These are phyloP conservation scores for Peromyscus attwateri DNA, from an alignment of 2,797 vertebrate genomes.

Conservation along the genomic window DNA sequence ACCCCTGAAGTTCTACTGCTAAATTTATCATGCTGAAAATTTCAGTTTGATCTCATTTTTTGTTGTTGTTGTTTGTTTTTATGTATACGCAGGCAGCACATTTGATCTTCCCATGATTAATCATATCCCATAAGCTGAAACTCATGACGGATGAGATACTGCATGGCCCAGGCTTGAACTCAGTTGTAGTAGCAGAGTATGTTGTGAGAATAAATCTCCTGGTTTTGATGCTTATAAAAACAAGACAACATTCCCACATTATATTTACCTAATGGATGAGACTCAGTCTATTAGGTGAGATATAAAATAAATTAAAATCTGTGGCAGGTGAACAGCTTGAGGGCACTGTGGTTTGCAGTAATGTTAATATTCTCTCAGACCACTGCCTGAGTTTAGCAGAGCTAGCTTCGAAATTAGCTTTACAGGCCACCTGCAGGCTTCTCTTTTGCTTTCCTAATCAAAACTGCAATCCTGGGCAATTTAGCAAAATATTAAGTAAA, in stretches of 20 bases:
- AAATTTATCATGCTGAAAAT: slow-evolving; percentile 51
- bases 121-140: slow-evolving; percentile 65
- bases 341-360: slow-evolving; percentile 87
- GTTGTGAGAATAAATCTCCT: slow-evolving; percentile 81
- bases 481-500: slow-evolving; percentile 91
- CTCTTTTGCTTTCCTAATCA: slow-evolving; percentile 88
- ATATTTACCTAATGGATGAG: slow-evolving; percentile 90
- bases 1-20: slow-evolving; percentile 33
- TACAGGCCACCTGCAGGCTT: slow-evolving; percentile 89
- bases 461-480: slow-evolving; percentile 87
- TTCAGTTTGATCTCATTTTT: slow-evolving; percentile 52
- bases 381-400: slow-evolving; percentile 86
- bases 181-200: slow-evolving; percentile 84
- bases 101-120: neutral
- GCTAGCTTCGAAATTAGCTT: slow-evolving; percentile 90
- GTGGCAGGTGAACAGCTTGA: slow-evolving; percentile 89
- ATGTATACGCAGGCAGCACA: neutral
- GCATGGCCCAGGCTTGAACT: slow-evolving; percentile 82
- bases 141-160: slow-evolving; percentile 74
- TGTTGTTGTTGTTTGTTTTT: slow-evolving; percentile 68
- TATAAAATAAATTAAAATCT: slow-evolving; percentile 91
- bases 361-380: slow-evolving; percentile 89
- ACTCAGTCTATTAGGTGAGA: slow-evolving; percentile 89
- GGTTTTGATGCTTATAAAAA: slow-evolving; percentile 86
- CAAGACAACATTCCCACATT: slow-evolving; percentile 87